These are phyloP conservation scores for Sinocyclocheilus anophthalmus DNA, from an alignment of 2,113 vertebrate genomes.

Conservation along the genomic window DNA sequence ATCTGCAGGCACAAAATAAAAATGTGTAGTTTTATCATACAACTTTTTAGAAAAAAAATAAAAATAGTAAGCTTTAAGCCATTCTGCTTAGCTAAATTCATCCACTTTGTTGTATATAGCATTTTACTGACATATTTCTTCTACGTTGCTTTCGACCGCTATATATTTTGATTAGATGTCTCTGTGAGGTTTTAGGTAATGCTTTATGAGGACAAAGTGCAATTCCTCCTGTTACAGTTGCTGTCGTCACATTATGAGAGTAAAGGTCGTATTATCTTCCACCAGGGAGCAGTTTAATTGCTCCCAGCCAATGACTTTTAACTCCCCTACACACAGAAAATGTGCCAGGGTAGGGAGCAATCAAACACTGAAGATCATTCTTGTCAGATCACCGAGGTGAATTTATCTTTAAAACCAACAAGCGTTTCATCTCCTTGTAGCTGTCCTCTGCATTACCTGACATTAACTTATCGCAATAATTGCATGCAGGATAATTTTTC, in stretches of 20 bases:
- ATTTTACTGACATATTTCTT: not conserved
- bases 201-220: constrained; percentile 14
- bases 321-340: not conserved
- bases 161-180: not conserved
- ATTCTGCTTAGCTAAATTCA: not conserved
- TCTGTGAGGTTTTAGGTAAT: constrained; percentile 10
- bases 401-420: not conserved
- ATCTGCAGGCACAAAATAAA: not conserved
- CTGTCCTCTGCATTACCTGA: not conserved
- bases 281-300: constrained; percentile 31
- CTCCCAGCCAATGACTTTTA: constrained; percentile 26
- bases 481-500: not conserved
- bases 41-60: not conserved
- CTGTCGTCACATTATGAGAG: not conserved
- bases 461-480: not conserved
- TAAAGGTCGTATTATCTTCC: constrained; percentile 14
- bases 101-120: not conserved
- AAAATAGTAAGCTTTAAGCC: not conserved
- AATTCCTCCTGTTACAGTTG: not conserved
- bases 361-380: not conserved
- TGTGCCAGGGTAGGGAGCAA: not conserved
- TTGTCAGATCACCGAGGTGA: constrained; percentile 9
- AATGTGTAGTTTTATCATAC: not conserved
- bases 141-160: too few species aligned
- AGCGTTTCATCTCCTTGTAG: constrained; percentile 14